phyloP scores from a whole-genome alignment of 2,888 invertebrate species.

The Mactromeris polynyma region DNA sequence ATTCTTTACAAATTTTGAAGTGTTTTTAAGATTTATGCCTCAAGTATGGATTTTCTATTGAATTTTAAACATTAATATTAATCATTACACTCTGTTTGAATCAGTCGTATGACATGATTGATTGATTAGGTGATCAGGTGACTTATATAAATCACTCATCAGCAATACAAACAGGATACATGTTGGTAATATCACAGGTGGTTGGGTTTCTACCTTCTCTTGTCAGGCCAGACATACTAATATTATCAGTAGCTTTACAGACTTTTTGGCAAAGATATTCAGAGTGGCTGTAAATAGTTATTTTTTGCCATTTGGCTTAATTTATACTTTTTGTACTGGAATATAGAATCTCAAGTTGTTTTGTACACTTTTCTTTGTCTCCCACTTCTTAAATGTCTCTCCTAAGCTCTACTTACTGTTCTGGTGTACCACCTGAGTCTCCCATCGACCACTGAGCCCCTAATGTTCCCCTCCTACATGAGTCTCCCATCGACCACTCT shows the following conservation, averaged over 20 bases:
- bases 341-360: too few relatives aligned
- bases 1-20: neutral
- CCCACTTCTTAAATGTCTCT: too few relatives aligned
- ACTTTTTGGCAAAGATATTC: too few relatives aligned
- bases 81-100: slow-evolving; percentile 3
- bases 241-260: neutral
- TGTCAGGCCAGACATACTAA: neutral
- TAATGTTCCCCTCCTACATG: too few relatives aligned
- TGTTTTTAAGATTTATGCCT: neutral
- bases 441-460: too few relatives aligned
- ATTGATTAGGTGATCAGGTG: slow-evolving; percentile 3
- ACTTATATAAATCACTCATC: slow-evolving; percentile 13
- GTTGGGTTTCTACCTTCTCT: neutral
- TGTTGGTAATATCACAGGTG: neutral
- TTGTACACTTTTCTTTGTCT: too few relatives aligned
- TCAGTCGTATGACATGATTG: neutral
- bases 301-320: too few relatives aligned
- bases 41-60: neutral
- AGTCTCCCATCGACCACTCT: too few relatives aligned
- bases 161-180: neutral
- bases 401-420: too few relatives aligned
- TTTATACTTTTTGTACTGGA: too few relatives aligned
- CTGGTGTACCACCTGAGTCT: too few relatives aligned
- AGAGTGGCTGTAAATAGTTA: too few relatives aligned
- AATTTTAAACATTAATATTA: slow-evolving; percentile 6